Conservation (phyloP, 2,113 vertebrate genomes). For the Eudyptes chrysolophus region DNA sequence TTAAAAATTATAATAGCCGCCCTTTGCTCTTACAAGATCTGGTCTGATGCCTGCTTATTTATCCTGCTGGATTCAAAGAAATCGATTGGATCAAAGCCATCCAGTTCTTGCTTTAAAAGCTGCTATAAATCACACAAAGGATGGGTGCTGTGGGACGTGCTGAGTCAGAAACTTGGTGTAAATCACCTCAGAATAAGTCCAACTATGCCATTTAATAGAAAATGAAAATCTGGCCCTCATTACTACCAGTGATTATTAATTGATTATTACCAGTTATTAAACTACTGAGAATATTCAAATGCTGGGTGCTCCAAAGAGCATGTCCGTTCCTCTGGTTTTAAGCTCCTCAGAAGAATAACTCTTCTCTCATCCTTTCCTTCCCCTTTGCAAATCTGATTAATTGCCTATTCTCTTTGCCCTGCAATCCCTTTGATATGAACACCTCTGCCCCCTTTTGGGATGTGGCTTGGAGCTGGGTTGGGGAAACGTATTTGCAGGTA, state of each 20-base stretch:
- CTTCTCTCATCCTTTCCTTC: not conserved
- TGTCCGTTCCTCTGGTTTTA: not conserved
- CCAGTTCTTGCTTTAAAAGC: constrained; percentile 1
- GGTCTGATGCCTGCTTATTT: constrained; percentile 24
- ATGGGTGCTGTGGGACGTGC: not conserved
- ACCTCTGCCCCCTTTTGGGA: not conserved
- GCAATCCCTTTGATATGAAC: rapidly evolving
- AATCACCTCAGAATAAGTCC: constrained; percentile 1
- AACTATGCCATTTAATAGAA: not conserved
- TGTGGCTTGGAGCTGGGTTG: not conserved
- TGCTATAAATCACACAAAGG: constrained; percentile 11
- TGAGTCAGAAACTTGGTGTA: constrained; percentile 24
- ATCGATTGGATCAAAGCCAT: constrained; percentile 18
- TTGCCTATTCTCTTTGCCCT: not conserved
- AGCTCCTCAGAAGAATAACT: not conserved
- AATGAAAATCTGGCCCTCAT: not conserved
- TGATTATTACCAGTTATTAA: not conserved
- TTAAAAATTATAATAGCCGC: not conserved
- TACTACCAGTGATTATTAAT: not conserved
- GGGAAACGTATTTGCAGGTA: rapidly evolving
- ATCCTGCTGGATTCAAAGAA: constrained; percentile 10
- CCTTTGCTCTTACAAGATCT: not conserved
- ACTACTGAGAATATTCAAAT: not conserved
- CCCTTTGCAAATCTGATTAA: not conserved
- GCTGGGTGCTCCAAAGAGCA: not conserved